Evolutionary conservation across 2,888 invertebrate genomes (phyloP).

Genomic region (Thereva nobilitata): DNA sequence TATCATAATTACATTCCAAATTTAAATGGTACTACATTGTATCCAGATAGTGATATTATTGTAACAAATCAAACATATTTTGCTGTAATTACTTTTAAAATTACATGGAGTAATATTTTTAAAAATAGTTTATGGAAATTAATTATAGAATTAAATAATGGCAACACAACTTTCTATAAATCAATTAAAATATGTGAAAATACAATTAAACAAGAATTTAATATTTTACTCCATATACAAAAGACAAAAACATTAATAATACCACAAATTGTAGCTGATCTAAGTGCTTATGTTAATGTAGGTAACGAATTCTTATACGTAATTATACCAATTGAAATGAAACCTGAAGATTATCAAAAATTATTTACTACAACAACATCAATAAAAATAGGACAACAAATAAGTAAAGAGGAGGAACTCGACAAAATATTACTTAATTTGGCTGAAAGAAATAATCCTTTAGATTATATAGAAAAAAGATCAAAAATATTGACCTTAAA

Average conservation of each 20-base stretch:
- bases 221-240: conserved; percentile 31
- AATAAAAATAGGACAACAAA: background rate
- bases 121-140: conserved; percentile 24
- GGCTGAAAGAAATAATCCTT: conserved; percentile 6
- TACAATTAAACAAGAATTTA: conserved; percentile 16
- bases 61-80: conserved; percentile 32
- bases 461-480: background rate
- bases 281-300: conserved; percentile 31
- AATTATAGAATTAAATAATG: conserved; percentile 10
- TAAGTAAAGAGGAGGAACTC: conserved; percentile 1
- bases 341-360: conserved; percentile 12
- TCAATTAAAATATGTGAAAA: conserved; percentile 15
- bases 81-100: conserved; percentile 22
- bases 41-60: conserved; percentile 5
- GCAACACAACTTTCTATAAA: background rate
- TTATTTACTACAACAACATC: conserved; percentile 24
- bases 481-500: conserved; percentile 14
- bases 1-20: conserved; percentile 47
- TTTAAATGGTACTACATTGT: conserved; percentile 24
- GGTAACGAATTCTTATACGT: conserved; percentile 35
- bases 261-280: conserved; percentile 32
- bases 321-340: conserved; percentile 25
- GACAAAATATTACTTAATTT: conserved; percentile 6
- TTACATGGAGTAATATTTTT: conserved; percentile 35
- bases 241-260: conserved; percentile 17